Percentiles rank a stretch among this genome's conserved stretches.
Evolutionary conservation across 1,140 invertebrate species (phyloP).

Genomic region (Drosophila suzukii): DNA sequence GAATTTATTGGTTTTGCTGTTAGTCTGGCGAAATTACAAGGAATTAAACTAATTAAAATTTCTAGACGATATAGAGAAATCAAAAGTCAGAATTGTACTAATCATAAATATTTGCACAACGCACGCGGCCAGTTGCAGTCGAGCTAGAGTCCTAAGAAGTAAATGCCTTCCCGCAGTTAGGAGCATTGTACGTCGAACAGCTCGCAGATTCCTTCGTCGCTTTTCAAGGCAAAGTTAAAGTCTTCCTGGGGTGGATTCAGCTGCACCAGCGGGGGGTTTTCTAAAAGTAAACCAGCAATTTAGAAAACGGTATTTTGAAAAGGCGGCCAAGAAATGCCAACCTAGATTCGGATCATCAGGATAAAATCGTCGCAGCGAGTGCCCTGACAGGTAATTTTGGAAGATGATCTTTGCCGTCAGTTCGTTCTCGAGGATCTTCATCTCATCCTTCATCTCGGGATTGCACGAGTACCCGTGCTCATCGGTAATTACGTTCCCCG

Average conservation of each 20-base stretch:
- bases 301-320: not conserved
- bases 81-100: conserved; percentile 79
- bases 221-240: conserved; percentile 77
- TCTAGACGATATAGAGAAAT: conserved; percentile 77
- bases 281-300: conserved; percentile 39
- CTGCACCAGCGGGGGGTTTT: conserved; percentile 78
- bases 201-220: conserved; percentile 81
- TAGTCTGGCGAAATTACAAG: conserved; percentile 57
- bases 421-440: conserved; percentile 73
- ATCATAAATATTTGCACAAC: conserved; percentile 81
- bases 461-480: conserved; percentile 81
- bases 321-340: conserved; percentile 12
- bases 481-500: conserved; percentile 74
- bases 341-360: conserved; percentile 82
- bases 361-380: conserved; percentile 75
- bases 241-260: conserved; percentile 79
- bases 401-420: conserved; percentile 80
- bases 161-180: conserved; percentile 23
- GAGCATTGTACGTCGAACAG: conserved; percentile 80
- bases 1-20: conserved; percentile 60
- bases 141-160: conserved; percentile 20
- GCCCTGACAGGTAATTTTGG: conserved; percentile 69
- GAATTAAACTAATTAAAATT: conserved; percentile 74
- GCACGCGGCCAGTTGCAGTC: conserved; percentile 69
- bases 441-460: conserved; percentile 75